phyloP scores from a whole-genome alignment of 1,140 invertebrate species.

The Hetaerina americana region DNA sequence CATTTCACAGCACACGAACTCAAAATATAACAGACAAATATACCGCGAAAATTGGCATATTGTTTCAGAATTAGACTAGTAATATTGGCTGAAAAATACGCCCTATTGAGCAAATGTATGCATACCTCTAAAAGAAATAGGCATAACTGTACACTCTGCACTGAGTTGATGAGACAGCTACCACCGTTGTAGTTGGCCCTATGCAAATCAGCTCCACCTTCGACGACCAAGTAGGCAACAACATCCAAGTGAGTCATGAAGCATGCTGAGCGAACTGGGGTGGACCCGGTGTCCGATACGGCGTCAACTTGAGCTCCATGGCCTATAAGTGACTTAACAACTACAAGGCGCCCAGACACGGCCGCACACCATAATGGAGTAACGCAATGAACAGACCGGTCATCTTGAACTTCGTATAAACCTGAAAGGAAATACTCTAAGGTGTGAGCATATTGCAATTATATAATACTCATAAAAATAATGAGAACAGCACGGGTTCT shows the following conservation, averaged over 20 bases:
- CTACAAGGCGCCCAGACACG: conserved; percentile 66
- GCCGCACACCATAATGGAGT: conserved; percentile 89
- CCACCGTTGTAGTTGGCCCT: conserved; percentile 83
- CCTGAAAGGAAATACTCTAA: too few species aligned
- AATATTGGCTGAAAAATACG: too few species aligned
- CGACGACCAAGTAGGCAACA: conserved; percentile 65
- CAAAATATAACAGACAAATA: too few species aligned
- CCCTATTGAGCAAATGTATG: too few species aligned
- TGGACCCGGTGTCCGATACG: conserved; percentile 77
- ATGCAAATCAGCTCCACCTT: conserved; percentile 72
- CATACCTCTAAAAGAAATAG: conserved; percentile 50
- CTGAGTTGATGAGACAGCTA: conserved; percentile 86
- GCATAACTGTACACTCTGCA: conserved; percentile 72
- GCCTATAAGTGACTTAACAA: conserved; percentile 62
- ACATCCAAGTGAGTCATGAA: conserved; percentile 85
- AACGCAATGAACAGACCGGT: conserved; percentile 60
- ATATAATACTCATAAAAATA: too few species aligned
- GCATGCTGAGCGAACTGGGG: conserved; percentile 77
- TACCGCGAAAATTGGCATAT: too few species aligned
- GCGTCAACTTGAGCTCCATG: conserved; percentile 73
- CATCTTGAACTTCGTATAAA: conserved; percentile 55
- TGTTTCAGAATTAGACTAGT: too few species aligned
- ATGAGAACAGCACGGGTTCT: too few species aligned
- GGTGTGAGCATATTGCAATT: too few species aligned
- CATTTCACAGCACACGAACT: too few species aligned